These are phyloP conservation scores for Drosophila arawakana DNA, from an alignment of 1,140 invertebrate genomes.

Conservation along the genomic window DNA sequence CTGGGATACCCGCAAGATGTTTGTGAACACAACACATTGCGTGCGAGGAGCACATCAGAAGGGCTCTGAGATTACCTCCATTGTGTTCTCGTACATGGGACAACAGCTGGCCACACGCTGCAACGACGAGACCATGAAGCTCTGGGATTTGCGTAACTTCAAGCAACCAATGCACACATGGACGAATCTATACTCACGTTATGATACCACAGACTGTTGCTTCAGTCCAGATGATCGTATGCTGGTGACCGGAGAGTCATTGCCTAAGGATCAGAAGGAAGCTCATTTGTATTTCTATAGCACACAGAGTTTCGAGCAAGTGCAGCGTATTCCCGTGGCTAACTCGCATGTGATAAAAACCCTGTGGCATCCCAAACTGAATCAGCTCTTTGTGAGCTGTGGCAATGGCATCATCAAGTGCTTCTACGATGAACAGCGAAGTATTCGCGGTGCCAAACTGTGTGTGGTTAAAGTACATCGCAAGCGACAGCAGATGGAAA, in stretches of 20 bases:
- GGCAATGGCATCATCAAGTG: slow-evolving; percentile 96
- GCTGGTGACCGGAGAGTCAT: slow-evolving; percentile 94
- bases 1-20: slow-evolving; percentile 96
- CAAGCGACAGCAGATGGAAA: slow-evolving; percentile 92
- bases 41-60: slow-evolving; percentile 93
- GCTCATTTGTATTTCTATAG: slow-evolving; percentile 94
- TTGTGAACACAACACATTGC: slow-evolving; percentile 91
- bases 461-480: slow-evolving; percentile 93
- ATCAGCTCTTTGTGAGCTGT: slow-evolving; percentile 97
- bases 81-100: slow-evolving; percentile 96
- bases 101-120: slow-evolving; percentile 91
- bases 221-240: slow-evolving; percentile 94
- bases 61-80: slow-evolving; percentile 92
- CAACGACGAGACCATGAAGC: slow-evolving; percentile 96
- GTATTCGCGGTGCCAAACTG: slow-evolving; percentile 95
- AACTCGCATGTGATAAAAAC: slow-evolving; percentile 94
- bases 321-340: slow-evolving; percentile 90
- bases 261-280: slow-evolving; percentile 88
- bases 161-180: slow-evolving; percentile 91
- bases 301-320: slow-evolving; percentile 90
- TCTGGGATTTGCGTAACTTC: slow-evolving; percentile 96
- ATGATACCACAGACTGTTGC: slow-evolving; percentile 94
- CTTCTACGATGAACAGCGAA: slow-evolving; percentile 94
- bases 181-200: slow-evolving; percentile 92
- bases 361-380: slow-evolving; percentile 98